A percentile compares a stretch with the other conserved stretches of the same genome.
Conservation (phyloP, 2,113 vertebrate species). For the Otolemur garnettii region DNA sequence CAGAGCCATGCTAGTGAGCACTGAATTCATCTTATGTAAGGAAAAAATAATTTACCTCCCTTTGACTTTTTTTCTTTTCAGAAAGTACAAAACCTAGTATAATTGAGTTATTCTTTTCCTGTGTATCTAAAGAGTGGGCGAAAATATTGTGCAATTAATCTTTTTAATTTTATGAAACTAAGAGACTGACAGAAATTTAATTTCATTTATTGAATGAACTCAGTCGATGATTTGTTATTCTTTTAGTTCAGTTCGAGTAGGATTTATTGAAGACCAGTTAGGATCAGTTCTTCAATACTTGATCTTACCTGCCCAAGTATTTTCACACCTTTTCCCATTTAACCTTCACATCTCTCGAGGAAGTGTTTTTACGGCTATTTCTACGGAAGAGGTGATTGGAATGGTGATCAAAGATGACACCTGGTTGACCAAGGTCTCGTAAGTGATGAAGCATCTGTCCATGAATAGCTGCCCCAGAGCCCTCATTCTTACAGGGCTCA, state of each 20-base stretch:
- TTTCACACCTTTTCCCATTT: neutral
- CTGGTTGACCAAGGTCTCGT: neutral
- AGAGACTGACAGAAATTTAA: neutral
- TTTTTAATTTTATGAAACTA: neutral
- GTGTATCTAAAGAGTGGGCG: neutral
- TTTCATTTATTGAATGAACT: conserved; percentile 3
- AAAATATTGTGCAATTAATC: neutral
- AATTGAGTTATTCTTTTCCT: conserved; percentile 11
- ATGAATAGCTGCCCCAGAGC: neutral
- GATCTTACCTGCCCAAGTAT: neutral
- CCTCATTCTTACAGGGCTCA: too few species aligned
- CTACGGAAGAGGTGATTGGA: neutral
- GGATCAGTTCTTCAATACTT: neutral
- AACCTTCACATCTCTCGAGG: neutral
- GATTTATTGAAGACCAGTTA: rapidly evolving
- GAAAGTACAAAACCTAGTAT: neutral
- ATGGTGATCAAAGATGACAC: neutral
- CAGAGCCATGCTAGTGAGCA: neutral
- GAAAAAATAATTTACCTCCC: neutral
- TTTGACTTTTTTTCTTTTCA: neutral
- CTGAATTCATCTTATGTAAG: neutral
- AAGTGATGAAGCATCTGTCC: too few species aligned
- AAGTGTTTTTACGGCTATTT: rapidly evolving
- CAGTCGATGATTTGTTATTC: neutral
- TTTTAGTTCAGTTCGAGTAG: neutral